A percentile compares a stretch with the other conserved stretches of the same genome.
Evolutionary conservation across 1,140 invertebrate genomes (phyloP).

Genomic region (Zaprionus nigranus): DNA sequence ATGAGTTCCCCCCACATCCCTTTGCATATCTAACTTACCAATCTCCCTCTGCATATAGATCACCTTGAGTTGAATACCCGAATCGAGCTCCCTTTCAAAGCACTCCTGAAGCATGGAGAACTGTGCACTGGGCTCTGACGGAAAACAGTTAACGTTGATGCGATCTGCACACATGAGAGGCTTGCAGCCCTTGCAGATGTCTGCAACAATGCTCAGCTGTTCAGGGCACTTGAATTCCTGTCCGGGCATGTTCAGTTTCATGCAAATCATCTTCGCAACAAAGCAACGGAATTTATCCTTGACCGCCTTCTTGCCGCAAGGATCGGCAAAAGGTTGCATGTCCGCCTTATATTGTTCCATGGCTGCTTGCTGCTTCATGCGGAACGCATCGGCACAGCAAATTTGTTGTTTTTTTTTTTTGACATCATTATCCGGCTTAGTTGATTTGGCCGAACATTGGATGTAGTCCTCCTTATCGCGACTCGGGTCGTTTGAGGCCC

Average conservation of each 20-base stretch:
- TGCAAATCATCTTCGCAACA: slow-evolving; percentile 52
- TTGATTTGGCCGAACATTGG: slow-evolving; percentile 38
- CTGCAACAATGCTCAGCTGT: slow-evolving; percentile 19
- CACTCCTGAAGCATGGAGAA: slow-evolving; percentile 56
- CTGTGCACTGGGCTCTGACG: slow-evolving; percentile 2
- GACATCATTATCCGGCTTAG: background rate
- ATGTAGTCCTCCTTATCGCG: slow-evolving; percentile 51
- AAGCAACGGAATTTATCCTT: slow-evolving; percentile 31
- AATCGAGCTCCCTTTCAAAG: slow-evolving; percentile 38
- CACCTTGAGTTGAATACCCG: slow-evolving; percentile 50
- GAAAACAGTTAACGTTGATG: slow-evolving; percentile 60
- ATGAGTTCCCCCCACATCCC: too few relatives aligned
- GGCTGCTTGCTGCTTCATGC: slow-evolving; percentile 11
- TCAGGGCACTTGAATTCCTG: slow-evolving; percentile 46
- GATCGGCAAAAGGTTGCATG: background rate
- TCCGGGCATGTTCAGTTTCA: slow-evolving; percentile 61
- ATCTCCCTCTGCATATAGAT: slow-evolving; percentile 59
- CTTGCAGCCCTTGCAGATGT: slow-evolving; percentile 53
- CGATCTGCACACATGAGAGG: slow-evolving; percentile 26
- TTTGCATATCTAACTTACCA: slow-evolving; percentile 29
- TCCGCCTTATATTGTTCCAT: slow-evolving; percentile 8
- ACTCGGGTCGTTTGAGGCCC: slow-evolving; percentile 33
- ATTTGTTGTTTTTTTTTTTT: slow-evolving; percentile 21
- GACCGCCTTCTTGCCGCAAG: slow-evolving; percentile 26
- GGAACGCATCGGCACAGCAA: slow-evolving; percentile 52